These are phyloP conservation scores for Teleogryllus occipitalis DNA, from an alignment of 1,140 invertebrate genomes.

Conservation along the genomic window DNA sequence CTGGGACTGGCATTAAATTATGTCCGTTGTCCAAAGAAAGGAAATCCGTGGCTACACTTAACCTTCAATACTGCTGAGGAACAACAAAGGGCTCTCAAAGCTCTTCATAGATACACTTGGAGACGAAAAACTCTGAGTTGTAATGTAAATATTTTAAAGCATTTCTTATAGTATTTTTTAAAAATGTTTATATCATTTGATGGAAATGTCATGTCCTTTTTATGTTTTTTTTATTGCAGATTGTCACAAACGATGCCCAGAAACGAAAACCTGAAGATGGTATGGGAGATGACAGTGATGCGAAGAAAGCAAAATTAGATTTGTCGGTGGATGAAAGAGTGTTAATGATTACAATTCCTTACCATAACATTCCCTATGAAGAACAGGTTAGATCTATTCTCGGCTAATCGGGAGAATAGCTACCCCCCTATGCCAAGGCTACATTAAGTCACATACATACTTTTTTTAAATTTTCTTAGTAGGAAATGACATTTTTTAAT, in stretches of 20 bases:
- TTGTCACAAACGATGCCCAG: constrained; percentile 19
- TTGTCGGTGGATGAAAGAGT: constrained; percentile 30
- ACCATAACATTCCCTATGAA: constrained; percentile 40
- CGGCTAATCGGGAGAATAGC: no score
- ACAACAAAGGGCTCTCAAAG: constrained; percentile 20
- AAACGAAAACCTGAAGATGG: constrained; percentile 21
- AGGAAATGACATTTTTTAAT: no score
- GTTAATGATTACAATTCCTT: constrained; percentile 39
- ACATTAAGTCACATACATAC: no score
- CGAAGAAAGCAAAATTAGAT: constrained; percentile 23
- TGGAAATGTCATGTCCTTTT: background rate
- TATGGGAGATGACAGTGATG: constrained; percentile 19
- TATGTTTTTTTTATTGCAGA: constrained; percentile 10
- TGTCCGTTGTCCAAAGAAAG: constrained; percentile 29
- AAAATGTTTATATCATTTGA: background rate
- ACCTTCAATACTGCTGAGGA: constrained; percentile 21
- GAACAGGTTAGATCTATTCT: constrained; percentile 34
- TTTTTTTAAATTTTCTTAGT: no score
- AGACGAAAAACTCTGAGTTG: constrained; percentile 23
- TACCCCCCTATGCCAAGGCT: no score
- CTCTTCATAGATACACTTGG: constrained; percentile 22
- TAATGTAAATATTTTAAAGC: constrained; percentile 25
- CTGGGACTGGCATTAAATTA: constrained; percentile 27
- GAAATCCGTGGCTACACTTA: constrained; percentile 25
- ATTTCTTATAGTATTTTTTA: constrained; percentile 2